Conservation (phyloP, 2,888 invertebrate species). For the Meliscaeva auricollis region DNA sequence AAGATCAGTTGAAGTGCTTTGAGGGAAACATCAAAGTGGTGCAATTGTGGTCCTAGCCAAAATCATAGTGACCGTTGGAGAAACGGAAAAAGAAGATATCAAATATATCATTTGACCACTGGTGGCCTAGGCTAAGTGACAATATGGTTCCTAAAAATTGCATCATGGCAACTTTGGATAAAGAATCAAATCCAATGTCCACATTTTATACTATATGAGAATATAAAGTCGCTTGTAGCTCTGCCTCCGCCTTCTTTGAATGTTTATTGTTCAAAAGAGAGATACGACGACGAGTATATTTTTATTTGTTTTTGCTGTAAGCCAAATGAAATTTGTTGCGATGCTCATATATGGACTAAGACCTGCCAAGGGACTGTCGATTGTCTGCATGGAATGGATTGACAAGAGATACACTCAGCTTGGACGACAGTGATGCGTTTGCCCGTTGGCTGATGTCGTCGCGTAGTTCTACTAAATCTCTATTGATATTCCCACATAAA, state of each 20-base stretch:
- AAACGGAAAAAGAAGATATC: no score
- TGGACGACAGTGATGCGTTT: slow-evolving; percentile 61
- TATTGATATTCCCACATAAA: slow-evolving; percentile 73
- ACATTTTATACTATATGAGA: slow-evolving; percentile 26
- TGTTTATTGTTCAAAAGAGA: slow-evolving; percentile 72
- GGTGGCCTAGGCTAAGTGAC: no score
- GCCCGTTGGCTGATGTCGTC: slow-evolving; percentile 17
- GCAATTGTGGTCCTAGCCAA: no score
- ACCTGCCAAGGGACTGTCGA: slow-evolving; percentile 75
- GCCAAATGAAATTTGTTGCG: slow-evolving; percentile 74
- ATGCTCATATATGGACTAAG: slow-evolving; percentile 76
- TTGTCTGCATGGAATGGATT: slow-evolving; percentile 68
- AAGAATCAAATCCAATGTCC: slow-evolving; percentile 27
- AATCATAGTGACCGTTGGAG: no score
- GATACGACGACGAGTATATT: slow-evolving; percentile 61
- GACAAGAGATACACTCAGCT: slow-evolving; percentile 69
- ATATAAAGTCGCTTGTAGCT: slow-evolving; percentile 23
- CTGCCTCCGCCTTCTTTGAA: slow-evolving; percentile 33
- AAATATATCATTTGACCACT: no score
- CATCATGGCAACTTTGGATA: not conserved
- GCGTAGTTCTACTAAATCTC: slow-evolving; percentile 46
- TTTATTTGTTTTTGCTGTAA: slow-evolving; percentile 70
- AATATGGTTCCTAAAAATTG: no score
- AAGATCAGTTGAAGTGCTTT: no score
- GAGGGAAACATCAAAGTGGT: no score